These are phyloP conservation scores for Drosophila pseudotakahashii DNA, from an alignment of 2,888 invertebrate genomes.

Conservation along the genomic window DNA sequence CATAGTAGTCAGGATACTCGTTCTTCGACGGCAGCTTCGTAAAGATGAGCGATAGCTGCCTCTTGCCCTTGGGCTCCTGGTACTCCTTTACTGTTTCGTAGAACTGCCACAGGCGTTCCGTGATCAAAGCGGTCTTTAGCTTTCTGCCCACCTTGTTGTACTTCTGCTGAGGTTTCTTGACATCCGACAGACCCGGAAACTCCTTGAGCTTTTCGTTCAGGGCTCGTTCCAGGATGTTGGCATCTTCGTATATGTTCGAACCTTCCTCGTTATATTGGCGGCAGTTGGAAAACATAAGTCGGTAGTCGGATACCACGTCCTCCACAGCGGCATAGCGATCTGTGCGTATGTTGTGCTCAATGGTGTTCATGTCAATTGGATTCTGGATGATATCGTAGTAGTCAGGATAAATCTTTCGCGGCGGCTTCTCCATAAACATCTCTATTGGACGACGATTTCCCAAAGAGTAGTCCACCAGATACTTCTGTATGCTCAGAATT, in stretches of 20 bases:
- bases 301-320: slow-evolving; percentile 93
- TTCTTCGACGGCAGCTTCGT: slow-evolving; percentile 96
- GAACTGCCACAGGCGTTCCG: slow-evolving; percentile 92
- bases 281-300: slow-evolving; percentile 99
- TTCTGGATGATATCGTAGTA: slow-evolving; percentile 97
- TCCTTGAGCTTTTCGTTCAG: slow-evolving; percentile 93
- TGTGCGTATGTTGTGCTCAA: slow-evolving; percentile 94
- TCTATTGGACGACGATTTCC: slow-evolving; percentile 94
- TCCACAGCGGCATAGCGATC: slow-evolving; percentile 93
- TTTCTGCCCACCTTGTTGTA: slow-evolving; percentile 73
- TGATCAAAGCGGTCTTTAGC: slow-evolving; percentile 86
- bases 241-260: slow-evolving; percentile 97
- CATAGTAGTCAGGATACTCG: slow-evolving; percentile 98
- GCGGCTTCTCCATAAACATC: slow-evolving; percentile 98
- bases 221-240: slow-evolving; percentile 93
- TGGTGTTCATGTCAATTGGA: slow-evolving; percentile 97
- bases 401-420: slow-evolving; percentile 96
- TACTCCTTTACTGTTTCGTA: slow-evolving; percentile 96
- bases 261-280: slow-evolving; percentile 98
- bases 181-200: slow-evolving; percentile 87
- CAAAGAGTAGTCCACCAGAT: slow-evolving; percentile 88
- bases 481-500: slow-evolving; percentile 92
- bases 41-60: slow-evolving; percentile 97
- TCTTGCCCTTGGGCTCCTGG: slow-evolving; percentile 91
- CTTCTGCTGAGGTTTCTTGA: slow-evolving; percentile 79